phyloP scores from a whole-genome alignment of 53 echinoderm and acorn worm species.

The Apostichopus leukothele region DNA sequence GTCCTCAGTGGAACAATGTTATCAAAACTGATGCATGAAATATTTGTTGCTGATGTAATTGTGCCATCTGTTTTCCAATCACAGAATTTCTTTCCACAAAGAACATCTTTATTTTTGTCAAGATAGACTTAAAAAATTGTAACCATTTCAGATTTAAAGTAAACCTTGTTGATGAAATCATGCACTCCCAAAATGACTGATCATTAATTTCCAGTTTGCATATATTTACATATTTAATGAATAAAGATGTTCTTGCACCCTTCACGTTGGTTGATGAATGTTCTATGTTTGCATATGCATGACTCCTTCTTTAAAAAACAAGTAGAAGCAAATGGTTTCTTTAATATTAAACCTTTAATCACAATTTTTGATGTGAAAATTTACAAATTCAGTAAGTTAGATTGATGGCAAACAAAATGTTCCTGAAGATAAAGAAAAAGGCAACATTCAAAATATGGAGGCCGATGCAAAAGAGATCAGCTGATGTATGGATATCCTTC shows the following conservation, averaged over 20 bases:
- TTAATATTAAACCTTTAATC: neutral
- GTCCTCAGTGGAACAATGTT: neutral
- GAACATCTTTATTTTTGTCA: neutral
- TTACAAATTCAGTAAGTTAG: neutral
- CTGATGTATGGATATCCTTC: neutral
- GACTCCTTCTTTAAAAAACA: neutral
- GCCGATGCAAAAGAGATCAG: neutral
- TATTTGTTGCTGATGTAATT: neutral
- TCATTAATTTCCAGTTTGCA: no score
- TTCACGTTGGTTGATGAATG: neutral
- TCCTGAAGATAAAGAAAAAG: no score
- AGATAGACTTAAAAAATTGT: neutral
- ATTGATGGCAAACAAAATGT: no score
- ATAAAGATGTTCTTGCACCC: neutral
- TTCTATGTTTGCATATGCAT: neutral
- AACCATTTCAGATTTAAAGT: no score
- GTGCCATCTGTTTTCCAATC: neutral
- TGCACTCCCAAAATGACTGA: no score
- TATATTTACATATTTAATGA: neutral
- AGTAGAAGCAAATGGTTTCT: neutral
- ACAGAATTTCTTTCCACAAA: neutral
- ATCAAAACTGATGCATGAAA: neutral
- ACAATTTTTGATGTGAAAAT: neutral
- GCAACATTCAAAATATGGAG: neutral
- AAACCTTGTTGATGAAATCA: no score